Evolutionary conservation across 2,888 invertebrate genomes (phyloP), one percentile per base, ranked within the genome.

Genomic region (Macropis europaea): DNA sequence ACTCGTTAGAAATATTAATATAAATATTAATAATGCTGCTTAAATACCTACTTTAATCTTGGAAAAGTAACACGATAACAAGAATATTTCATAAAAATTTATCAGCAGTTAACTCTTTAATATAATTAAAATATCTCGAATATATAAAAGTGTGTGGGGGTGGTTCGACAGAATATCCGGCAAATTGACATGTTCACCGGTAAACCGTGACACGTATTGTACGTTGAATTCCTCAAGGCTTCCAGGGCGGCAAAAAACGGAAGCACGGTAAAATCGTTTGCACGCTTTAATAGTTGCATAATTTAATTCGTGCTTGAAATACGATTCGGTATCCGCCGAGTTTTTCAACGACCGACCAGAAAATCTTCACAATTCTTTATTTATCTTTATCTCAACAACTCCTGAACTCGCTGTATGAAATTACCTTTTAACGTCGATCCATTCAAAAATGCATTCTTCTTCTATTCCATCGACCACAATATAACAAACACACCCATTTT

Each of bases 151-250:
- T 2, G 11, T 1, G 17, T 4, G 11, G 6, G 42, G 15, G 3
- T 13, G 36, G 17, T 56, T 28, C 4, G 2, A 4, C 6, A 24
- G 34, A 45, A 34, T n/a, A 36, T 36, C 57, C 3, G 2, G 2
- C 9, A n/a, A 15, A 59, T 30, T 17, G 53, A 53, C 53, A 24
- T 13, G 17, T 40, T 42, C 42, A n/a, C 52, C 40, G 34, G 40
- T 43, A 59, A 68, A 71, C 57, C 64, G 53, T 57, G 61, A 59
- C 74, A 71, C 61, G 48, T 43, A 52, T 50, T 52, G 77, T 54
- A 63, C 73, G 73, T 77, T 66, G 63, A 75, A 73, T 75, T 62
- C 50, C 47, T 73, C 78, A 79, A 78, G 79, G 79, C 61, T 73
- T 42, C 34, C 45, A n/a, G n/a, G n/a, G 11, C 28, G 60, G 60